These are phyloP conservation scores for Leguminivora glycinivorella DNA, from an alignment of 1,140 invertebrate species.

Conservation along the genomic window DNA sequence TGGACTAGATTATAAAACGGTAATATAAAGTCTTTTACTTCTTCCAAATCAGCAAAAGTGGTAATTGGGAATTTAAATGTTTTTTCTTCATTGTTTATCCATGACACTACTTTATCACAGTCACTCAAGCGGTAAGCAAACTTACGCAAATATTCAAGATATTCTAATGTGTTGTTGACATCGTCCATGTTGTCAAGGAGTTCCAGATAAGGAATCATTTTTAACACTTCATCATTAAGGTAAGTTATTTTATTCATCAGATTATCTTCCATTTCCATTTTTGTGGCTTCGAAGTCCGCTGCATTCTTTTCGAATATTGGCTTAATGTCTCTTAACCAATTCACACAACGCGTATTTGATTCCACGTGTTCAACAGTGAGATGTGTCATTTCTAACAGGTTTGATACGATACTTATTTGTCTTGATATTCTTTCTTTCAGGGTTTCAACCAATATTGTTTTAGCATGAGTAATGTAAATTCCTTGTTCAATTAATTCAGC, in stretches of 20 bases:
- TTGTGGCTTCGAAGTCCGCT: conserved; percentile 87
- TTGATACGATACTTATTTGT: conserved; percentile 82
- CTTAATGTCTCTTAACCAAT: conserved; percentile 86
- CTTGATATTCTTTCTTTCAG: conserved; percentile 82
- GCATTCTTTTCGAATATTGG: conserved; percentile 86
- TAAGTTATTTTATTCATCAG: conserved; percentile 84
- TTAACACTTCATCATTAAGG: conserved; percentile 84
- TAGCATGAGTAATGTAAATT: conserved; percentile 82
- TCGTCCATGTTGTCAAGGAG: conserved; percentile 86
- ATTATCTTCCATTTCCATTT: conserved; percentile 89
- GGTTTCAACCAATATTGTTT: conserved; percentile 81
- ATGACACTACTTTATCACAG: conserved; percentile 85
- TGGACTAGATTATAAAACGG: conserved; percentile 85
- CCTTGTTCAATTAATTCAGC: conserved; percentile 86
- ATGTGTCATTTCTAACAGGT: conserved; percentile 84
- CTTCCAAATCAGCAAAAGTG: conserved; percentile 86
- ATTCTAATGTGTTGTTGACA: conserved; percentile 81
- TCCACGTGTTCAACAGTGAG: conserved; percentile 84
- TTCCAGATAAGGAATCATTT: conserved; percentile 84
- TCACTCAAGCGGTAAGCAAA: conserved; percentile 87
- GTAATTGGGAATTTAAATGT: conserved; percentile 90
- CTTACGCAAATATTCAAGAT: conserved; percentile 85
- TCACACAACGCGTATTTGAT: conserved; percentile 83
- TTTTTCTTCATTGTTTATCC: conserved; percentile 94
- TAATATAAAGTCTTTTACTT: conserved; percentile 84